Percentiles rank a stretch among this genome's conserved stretches.
Evolutionary conservation across 2,113 vertebrate genomes (phyloP).

Genomic region (Callipepla californica): DNA sequence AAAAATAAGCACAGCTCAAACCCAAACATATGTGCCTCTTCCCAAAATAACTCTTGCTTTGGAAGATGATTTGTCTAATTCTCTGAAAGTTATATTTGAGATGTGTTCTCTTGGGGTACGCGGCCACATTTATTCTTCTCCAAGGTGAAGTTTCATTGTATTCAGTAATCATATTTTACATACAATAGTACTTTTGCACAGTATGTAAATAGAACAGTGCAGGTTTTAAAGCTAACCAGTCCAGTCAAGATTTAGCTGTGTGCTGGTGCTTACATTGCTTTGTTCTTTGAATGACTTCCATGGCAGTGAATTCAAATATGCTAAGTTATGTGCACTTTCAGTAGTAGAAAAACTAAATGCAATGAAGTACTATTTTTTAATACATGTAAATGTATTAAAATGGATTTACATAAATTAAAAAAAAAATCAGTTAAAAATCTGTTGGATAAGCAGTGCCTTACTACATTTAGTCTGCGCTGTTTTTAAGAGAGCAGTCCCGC

Average conservation of each 20-base stretch:
- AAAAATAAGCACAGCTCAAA: not conserved
- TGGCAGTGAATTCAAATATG: constrained; percentile 40
- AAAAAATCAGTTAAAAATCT: not conserved
- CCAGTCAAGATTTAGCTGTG: not conserved
- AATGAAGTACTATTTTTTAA: constrained; percentile 20
- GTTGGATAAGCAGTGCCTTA: not conserved
- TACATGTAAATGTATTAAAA: too few relatives aligned
- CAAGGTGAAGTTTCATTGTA: not conserved
- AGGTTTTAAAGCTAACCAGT: not conserved
- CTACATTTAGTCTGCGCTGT: not conserved
- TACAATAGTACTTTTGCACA: not conserved
- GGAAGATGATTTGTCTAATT: not conserved
- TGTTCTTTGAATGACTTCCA: not conserved
- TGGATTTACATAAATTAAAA: not conserved
- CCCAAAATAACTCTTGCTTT: not conserved
- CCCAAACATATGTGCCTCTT: not conserved
- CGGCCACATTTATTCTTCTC: not conserved
- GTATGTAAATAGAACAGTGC: not conserved
- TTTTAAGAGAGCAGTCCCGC: not conserved
- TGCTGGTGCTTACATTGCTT: not conserved
- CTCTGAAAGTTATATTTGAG: not conserved
- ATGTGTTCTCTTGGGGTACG: not conserved
- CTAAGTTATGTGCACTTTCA: not conserved
- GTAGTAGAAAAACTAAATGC: not conserved
- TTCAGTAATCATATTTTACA: not conserved